Percentiles rank a stretch among this genome's conserved stretches.
phyloP scores from a whole-genome alignment of 2,797 vertebrate genomes.

The Pangasius djambal region DNA sequence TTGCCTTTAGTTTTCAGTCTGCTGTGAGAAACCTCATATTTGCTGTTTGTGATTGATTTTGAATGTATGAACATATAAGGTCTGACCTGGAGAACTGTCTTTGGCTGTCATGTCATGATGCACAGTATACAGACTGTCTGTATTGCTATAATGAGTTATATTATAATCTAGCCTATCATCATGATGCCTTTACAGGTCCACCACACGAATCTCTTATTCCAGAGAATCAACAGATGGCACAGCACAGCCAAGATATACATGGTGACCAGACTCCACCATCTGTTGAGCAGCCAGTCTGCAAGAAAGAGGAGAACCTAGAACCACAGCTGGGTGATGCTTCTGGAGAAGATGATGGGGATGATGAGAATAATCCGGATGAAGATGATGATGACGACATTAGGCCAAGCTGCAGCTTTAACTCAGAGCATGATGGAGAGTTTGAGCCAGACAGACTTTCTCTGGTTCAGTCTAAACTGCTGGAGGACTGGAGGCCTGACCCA shows the following conservation, averaged over 20 bases:
- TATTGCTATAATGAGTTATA: neutral
- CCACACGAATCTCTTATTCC: neutral
- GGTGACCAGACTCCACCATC: conserved; percentile 12
- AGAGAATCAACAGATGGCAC: conserved; percentile 32
- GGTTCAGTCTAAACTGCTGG: conserved; percentile 67
- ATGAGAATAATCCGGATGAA: conserved; percentile 2
- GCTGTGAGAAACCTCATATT: neutral
- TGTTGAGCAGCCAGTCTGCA: conserved; percentile 45
- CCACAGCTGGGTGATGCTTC: conserved; percentile 43
- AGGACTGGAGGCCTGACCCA: conserved; percentile 68
- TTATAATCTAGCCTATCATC: neutral
- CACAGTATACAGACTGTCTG: neutral
- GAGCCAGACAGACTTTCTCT: conserved; percentile 59
- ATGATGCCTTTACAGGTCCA: conserved; percentile 12
- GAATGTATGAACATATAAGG: neutral
- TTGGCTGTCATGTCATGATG: neutral
- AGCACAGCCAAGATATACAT: conserved; percentile 22
- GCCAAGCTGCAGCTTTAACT: conserved; percentile 55
- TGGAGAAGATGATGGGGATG: conserved; percentile 22
- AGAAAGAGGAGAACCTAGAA: conserved; percentile 67
- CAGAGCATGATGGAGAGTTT: conserved; percentile 60
- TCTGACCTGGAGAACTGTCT: neutral
- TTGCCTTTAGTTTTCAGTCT: neutral
- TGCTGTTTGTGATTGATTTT: neutral
- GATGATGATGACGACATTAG: neutral